Evolutionary conservation across 2,888 invertebrate species (phyloP), one percentile per base, ranked within the genome.

Genomic region (Eupithecia pulchellata): DNA sequence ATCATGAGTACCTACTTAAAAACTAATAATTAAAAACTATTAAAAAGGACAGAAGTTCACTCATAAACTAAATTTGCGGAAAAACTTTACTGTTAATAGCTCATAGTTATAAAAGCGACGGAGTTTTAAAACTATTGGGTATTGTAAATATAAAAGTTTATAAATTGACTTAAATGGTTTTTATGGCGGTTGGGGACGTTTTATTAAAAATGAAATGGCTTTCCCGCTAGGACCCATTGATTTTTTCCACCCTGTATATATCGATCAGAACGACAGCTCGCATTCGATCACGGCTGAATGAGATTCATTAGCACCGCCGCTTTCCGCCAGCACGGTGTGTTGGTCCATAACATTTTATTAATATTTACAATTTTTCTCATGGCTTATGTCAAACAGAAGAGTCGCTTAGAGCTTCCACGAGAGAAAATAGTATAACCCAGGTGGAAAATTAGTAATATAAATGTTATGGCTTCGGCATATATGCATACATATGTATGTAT

Each of bases 241-340:
- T n/a, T n/a, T n/a, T n/a, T n/a, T n/a, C n/a, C n/a, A n/a, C n/a
- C n/a, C n/a, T 17, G 39, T 55, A 27, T 52, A 14, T 27, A 27
- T 27, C 4, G 27, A 55, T 55, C 55, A 14, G n/a, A 42, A 6
- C n/a, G n/a, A n/a, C 20, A 42, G n/a, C n/a, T 20, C 8, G 55
- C 55, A 5, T 55, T 9, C 14, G 27, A 27, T 55, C 55, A 55
- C 29, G 42, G 29, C n/a, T 63, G 63, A 47, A 63, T 63, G 39
- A 63, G 63, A 63, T 63, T 63, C 63, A 63, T 63, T 63, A 63
- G 63, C 8, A 17, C 63, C 4, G 55, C 14, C 14, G 47, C 13
- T 27, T 13, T 55, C 14, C 27, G 27, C 5, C 27, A 2, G 20
- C 20, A 47, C 20, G 3, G 47, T 47, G 20, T 20, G 9, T n/a